Evolutionary conservation across 92 coral and sea anemone genomes (phyloP).

Genomic region (Pocillopora grandis): DNA sequence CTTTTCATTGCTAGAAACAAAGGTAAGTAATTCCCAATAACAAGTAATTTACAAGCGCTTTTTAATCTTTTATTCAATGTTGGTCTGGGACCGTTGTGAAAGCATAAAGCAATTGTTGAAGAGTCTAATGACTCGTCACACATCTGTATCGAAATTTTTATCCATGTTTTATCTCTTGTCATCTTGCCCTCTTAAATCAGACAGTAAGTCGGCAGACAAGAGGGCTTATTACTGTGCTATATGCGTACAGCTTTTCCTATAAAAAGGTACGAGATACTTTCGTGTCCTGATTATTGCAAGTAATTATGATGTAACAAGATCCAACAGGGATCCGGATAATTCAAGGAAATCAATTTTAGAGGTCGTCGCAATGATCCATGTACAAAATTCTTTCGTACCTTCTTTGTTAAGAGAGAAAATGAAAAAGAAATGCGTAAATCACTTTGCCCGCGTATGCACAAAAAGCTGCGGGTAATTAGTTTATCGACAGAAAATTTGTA

Average conservation of each 20-base stretch:
- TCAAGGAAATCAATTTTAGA: not conserved
- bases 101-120: not conserved
- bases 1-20: constrained; percentile 26
- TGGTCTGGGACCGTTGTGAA: constrained; percentile 5
- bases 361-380: not conserved
- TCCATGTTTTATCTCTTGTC: not conserved
- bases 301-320: constrained; percentile 1
- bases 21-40: constrained; percentile 14
- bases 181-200: constrained; percentile 9
- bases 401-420: not conserved
- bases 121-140: constrained; percentile 8
- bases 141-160: not conserved
- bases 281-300: not conserved
- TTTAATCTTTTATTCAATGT: constrained; percentile 11
- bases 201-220: constrained; percentile 21
- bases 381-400: constrained; percentile 5
- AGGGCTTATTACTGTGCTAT: constrained; percentile 27
- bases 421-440: not conserved
- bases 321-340: not conserved
- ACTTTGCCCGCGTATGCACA: not conserved
- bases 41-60: constrained; percentile 8
- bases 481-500: not conserved
- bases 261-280: not conserved
- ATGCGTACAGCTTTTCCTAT: constrained; percentile 10
- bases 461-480: constrained; percentile 13